Evolutionary conservation across 2,888 invertebrate genomes (phyloP), one percentile per base, ranked within the genome.

Genomic region (Steromphala cineraria): DNA sequence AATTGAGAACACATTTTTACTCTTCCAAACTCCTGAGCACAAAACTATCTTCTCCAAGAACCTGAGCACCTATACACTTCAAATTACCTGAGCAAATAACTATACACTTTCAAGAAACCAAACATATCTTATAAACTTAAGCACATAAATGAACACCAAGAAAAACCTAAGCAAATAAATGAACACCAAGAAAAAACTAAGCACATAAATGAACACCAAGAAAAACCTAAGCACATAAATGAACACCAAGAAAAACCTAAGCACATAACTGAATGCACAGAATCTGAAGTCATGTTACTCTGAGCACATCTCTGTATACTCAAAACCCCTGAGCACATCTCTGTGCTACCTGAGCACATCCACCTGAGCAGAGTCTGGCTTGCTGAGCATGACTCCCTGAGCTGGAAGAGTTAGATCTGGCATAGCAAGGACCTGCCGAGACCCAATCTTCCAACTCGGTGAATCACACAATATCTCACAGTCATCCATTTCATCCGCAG

Each of bases 361-460:
- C 19, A 17, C 19, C 46, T 24, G 40, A 67, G 75, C 78, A 75
- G 79, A 79, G 80, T 87, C 56, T 19, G 82, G 28, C 46, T 46
- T 53, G 52, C 15, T n/a, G 79, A 85, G 93, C 93, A 77, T 84
- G 81, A 83, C 88, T 67, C 82, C 91, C 92, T 95, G 95, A 95
- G 95, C 95, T 95, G 95, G 95, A 95, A 95, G 95, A 95, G 95
- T 95, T 95, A 95, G 95, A 95, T 95, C 95, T 95, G 95, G 95
- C 95, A 95, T 62, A 90, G 53, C 53, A 46, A 80, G 75, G 21
- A 13, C 62, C 89, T 95, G 95, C 94, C 95, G 78, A 95, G 95
- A 95, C 95, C 95, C 83, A 94, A 95, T 94, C 95, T 95, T 95
- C 95, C 95, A 95, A 95, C 95, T 95, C 86, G 91, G 80, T 53